Base-by-base conservation (phyloP, 2,113 vertebrate species). In the Hypocryptadius cinnamomeus region DNA sequence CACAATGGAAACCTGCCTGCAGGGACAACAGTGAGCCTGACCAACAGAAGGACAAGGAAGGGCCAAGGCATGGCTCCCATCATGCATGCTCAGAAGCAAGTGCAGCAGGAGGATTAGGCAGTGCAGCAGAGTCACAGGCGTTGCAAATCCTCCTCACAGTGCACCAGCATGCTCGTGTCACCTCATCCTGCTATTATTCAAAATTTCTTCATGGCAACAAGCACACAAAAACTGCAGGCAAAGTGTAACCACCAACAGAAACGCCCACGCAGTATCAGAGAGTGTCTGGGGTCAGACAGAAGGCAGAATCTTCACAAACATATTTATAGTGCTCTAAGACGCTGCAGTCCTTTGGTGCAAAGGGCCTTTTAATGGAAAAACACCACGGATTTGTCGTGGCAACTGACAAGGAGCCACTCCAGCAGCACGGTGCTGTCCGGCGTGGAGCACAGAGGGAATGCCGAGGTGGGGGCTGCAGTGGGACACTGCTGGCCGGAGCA, bases 231-330 rank as follows among this genome's bases (percentile, higher is more conserved):
- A 66, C 71, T 48, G 89, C 90, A 93, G 93, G 71, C 84, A 82
- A 93, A 96, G 89, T 79, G 84, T 57, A 81, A 90, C 80, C 85
- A 82, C 17, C 95, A 95, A 90, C 84, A 86, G 90, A 70, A 80
- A 91, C 69, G 3, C 95, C 87, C 87, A 76, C 54, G 0, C 59
- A 56, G 66, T 23, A 28, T 71, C 60, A 76, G 6, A 33, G 85
- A 87, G 83, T 39, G 37, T 20, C 93, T 85, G 23, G 33, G 91
- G 94, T 76, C 85, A 90, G 89, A 63, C 66, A 89, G 92, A 47
- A 87, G 86, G 51, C 69, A 88, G 59, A 27, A 93, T 70, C 74
- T 68, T 65, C 88, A 56, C 64, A 76, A 68, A 37, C 61, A 33
- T 79, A 95, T 85, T 91, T 91, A 85, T 73, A 79, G 66, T 40